phyloP scores from a whole-genome alignment of 2,113 vertebrate species.

The Copsychus sechellarum region DNA sequence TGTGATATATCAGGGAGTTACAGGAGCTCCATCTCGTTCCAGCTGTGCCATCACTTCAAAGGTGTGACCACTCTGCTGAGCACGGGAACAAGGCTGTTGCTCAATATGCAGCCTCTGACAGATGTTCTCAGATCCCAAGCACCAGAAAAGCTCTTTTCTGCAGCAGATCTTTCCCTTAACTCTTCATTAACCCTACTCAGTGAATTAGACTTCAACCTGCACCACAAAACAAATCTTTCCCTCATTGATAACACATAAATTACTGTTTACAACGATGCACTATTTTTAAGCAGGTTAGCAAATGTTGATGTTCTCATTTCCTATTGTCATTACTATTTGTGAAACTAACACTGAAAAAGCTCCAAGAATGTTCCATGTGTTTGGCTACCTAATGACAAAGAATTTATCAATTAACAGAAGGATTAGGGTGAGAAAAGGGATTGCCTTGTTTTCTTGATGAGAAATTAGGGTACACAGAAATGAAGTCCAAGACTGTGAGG shows the following conservation, averaged over 20 bases:
- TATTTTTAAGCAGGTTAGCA: neutral
- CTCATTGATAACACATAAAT: neutral
- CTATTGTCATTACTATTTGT: neutral
- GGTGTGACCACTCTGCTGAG: neutral
- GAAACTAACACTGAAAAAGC: neutral
- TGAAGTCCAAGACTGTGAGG: neutral
- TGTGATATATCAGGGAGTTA: neutral
- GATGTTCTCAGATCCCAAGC: neutral
- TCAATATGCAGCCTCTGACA: neutral
- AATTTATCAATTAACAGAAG: neutral
- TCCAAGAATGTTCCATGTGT: neutral
- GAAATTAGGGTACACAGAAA: neutral
- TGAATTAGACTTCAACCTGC: neutral
- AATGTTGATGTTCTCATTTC: neutral
- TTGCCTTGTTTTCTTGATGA: neutral
- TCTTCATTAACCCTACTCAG: neutral
- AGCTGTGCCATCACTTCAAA: neutral
- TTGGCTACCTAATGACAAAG: neutral
- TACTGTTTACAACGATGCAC: fast-evolving
- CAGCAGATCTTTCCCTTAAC: neutral
- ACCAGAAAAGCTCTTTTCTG: neutral
- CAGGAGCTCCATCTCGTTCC: neutral
- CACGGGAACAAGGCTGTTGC: neutral
- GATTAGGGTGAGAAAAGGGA: neutral
- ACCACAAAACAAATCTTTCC: neutral